Evolutionary conservation across 2,113 vertebrate genomes (phyloP).

Genomic region (Nothocercus julius): DNA sequence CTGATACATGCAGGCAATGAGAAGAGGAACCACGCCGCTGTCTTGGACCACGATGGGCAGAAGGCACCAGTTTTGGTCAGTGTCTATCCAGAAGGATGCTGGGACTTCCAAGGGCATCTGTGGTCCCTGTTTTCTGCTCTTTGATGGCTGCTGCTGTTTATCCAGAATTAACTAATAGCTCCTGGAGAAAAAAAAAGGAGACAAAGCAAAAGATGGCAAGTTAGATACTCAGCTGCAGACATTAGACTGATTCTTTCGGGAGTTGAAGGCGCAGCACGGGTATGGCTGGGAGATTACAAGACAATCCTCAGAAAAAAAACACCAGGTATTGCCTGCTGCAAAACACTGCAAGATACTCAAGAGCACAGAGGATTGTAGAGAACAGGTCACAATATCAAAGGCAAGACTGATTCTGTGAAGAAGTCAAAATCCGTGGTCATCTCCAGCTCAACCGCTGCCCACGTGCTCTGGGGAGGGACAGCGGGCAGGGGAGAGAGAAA

Average conservation of each 20-base stretch:
- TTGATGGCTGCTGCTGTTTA: background rate
- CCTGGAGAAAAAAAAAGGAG: conserved; percentile 36
- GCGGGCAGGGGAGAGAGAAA: background rate
- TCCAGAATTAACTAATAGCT: conserved; percentile 67
- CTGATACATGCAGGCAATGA: conserved; percentile 33
- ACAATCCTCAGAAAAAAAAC: background rate
- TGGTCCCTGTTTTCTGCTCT: conserved; percentile 53
- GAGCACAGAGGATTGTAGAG: background rate
- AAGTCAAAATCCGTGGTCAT: background rate
- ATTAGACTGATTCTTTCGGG: background rate
- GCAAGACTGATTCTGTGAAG: background rate
- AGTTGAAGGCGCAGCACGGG: background rate
- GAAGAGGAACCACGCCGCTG: background rate
- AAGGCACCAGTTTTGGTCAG: conserved; percentile 66
- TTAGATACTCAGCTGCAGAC: background rate
- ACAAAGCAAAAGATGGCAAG: conserved; percentile 17
- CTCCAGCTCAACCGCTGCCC: background rate
- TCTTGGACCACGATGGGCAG: conserved; percentile 30
- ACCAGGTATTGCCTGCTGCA: background rate
- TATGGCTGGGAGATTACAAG: background rate
- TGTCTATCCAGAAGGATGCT: conserved; percentile 44
- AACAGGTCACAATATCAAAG: background rate
- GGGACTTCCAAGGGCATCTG: background rate
- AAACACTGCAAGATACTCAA: background rate
- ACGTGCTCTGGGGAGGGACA: background rate